phyloP scores from a whole-genome alignment of 2,888 invertebrate genomes.

The Epistrophella euchroma region DNA sequence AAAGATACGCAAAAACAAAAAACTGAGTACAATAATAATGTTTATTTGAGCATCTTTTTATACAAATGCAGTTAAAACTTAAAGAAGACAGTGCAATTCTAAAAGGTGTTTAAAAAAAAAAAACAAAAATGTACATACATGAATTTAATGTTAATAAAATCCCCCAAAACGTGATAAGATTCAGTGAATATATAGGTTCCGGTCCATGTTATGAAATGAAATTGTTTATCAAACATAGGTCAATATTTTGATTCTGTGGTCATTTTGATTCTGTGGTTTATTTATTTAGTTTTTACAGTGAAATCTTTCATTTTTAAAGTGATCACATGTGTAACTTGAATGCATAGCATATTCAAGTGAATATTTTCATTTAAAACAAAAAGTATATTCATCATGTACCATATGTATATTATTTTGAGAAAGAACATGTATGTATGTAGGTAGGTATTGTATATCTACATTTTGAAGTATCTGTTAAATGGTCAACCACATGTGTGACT shows the following conservation, averaged over 20 bases:
- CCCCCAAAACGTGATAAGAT: constrained; percentile 42
- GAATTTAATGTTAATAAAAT: background rate
- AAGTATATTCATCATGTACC: background rate
- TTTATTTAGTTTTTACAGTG: background rate
- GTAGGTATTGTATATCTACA: too few relatives aligned
- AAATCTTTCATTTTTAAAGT: background rate
- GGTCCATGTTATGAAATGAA: constrained; percentile 24
- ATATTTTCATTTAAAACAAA: background rate
- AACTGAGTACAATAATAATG: background rate
- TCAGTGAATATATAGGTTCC: constrained; percentile 49
- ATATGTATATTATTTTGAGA: background rate
- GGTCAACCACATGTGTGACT: background rate
- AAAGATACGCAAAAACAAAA: constrained; percentile 23
- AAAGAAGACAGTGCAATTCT: background rate
- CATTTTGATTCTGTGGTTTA: background rate
- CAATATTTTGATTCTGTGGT: constrained; percentile 42
- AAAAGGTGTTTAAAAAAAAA: constrained; percentile 1
- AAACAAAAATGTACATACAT: background rate
- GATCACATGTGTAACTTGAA: background rate
- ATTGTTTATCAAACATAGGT: constrained; percentile 59
- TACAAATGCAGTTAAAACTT: background rate
- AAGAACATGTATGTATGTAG: background rate
- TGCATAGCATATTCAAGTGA: background rate
- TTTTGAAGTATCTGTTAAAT: background rate
- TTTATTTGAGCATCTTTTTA: background rate